phyloP scores from a whole-genome alignment of 2,113 vertebrate species.

The human (Homo sapiens) region GRCh38 chrX:39497501-39498000 shows the following conservation, averaged over 20 bases:
- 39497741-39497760: not conserved
- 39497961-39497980: not conserved
- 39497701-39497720: not conserved
- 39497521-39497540: not conserved
- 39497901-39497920: not conserved
- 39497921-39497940: not conserved
- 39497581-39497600: not conserved
- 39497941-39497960: not conserved
- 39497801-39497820: not conserved
- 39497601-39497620: not conserved
- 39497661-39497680: no score
- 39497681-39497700: not conserved
- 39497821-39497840: not conserved
- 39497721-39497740: not conserved
- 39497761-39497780: not conserved
- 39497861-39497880: not conserved
- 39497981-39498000: not conserved
- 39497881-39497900: not conserved
- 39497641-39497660: not conserved
- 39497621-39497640: not conserved
- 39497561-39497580: not conserved
- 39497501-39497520: not conserved
- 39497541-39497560: not conserved
- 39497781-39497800: not conserved
- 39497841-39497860: not conserved